Base-by-base conservation (phyloP, 23 tunicate species). In the Clavelina lepadiformis region DNA sequence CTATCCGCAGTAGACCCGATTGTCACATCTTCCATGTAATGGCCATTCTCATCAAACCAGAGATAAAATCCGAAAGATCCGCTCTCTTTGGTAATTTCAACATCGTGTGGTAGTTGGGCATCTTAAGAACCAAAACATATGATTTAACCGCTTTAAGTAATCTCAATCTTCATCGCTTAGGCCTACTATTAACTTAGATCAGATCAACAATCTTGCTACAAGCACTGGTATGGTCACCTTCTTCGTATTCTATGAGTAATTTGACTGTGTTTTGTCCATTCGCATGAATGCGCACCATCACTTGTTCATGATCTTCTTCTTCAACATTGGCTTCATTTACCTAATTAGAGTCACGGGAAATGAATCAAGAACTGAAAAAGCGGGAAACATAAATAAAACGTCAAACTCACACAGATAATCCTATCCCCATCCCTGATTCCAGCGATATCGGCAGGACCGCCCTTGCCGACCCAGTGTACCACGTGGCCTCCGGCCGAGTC, bases 1-100 rank as follows among this genome's bases (percentile, higher is more conserved):
- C 38, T 75, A 56, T 94, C 99, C n/a, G 99, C 99, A 41, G 72
- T 56, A 3, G 95, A 86, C 2, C 99, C 99, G 49, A 94, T 75
- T 13, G 95, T 86, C 1, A 94, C 99, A 58, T 94, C 99, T 71
- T 94, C 99, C 25, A 94, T 69, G 79, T 80, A 94, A 69, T 94
- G 99, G 1, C 99, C 95, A 50, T 75, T 50, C 6, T 87, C 74
- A 41, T 94, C 91, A 59, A 94, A 94, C 99, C 99, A 94, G 8
- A 94, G 63, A 28, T 67, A 78, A 70, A 94, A 86, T 4, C 99
- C 99, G 55, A 86, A 81, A 8, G 76, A 69, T 3, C 74, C 82
- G 49, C 70, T 63, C 61, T 58, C 72, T 46, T 79, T 85, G n/a
- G 33, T 8, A 20, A 93, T 93, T 53, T 41, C 68, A 13, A 93